Evolutionary conservation across 2,888 invertebrate genomes (phyloP).

Genomic region (Oeneis ivallda): DNA sequence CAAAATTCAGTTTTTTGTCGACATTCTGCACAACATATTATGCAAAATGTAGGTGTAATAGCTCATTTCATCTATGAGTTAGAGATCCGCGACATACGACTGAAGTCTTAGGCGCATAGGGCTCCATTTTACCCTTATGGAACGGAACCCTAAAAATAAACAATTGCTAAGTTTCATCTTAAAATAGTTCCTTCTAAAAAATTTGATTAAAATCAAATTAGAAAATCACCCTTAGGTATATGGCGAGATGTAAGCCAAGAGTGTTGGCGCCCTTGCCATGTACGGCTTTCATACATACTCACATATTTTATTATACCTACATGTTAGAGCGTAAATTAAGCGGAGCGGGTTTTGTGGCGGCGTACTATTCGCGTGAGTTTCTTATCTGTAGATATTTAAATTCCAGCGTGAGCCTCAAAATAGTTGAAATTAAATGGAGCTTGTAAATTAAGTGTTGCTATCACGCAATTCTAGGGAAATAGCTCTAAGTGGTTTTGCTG

Average conservation of each 20-base stretch:
- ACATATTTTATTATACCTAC: not conserved
- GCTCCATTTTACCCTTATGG: no score
- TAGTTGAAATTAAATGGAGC: slow-evolving; percentile 59
- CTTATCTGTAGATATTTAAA: slow-evolving; percentile 72
- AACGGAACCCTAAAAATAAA: no score
- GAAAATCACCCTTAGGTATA: not conserved
- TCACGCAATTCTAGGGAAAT: slow-evolving; percentile 78
- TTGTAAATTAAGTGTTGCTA: slow-evolving; percentile 79
- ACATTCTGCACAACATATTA: no score
- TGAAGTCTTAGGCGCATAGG: no score
- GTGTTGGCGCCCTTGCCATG: not conserved
- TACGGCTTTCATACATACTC: not conserved
- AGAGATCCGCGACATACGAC: no score
- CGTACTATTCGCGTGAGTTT: slow-evolving; percentile 72
- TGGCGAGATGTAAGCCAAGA: not conserved
- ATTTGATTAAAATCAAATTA: no score
- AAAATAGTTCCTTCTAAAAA: no score
- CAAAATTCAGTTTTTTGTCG: no score
- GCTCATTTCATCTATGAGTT: no score
- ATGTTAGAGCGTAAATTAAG: slow-evolving; percentile 65
- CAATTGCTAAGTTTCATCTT: no score
- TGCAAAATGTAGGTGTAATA: no score
- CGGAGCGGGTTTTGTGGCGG: slow-evolving; percentile 51
- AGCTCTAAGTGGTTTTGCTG: slow-evolving; percentile 72
- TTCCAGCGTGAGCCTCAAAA: slow-evolving; percentile 55